Conservation (phyloP, 2,797 vertebrate species). For the Gambusia yucatana region DNA sequence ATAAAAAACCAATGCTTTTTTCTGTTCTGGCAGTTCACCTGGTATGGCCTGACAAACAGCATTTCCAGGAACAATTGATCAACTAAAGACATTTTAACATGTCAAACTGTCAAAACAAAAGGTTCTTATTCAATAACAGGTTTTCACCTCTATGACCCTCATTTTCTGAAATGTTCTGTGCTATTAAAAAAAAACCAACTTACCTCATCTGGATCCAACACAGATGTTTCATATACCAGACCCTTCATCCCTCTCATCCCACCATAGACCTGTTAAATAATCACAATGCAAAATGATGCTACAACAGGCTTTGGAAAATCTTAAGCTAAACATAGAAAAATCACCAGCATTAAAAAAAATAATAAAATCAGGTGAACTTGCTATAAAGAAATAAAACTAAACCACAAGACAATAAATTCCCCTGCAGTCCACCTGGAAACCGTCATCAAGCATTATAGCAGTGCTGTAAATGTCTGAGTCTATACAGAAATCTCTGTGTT, state of each 20-base stretch:
- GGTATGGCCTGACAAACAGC: background rate
- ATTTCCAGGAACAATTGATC: background rate
- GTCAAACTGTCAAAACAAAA: background rate
- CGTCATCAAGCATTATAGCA: background rate
- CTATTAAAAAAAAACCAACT: slow-evolving; percentile 27
- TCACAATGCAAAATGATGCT: background rate
- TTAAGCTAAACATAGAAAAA: background rate
- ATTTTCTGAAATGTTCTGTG: background rate
- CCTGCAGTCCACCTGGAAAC: background rate
- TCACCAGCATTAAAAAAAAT: background rate
- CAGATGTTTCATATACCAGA: slow-evolving; percentile 94
- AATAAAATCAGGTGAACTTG: background rate
- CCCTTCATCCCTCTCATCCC: slow-evolving; percentile 99
- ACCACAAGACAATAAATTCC: background rate
- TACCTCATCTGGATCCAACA: slow-evolving; percentile 96
- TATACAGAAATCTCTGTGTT: slow-evolving; percentile 17
- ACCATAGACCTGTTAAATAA: slow-evolving; percentile 86
- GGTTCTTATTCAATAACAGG: background rate
- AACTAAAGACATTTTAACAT: background rate
- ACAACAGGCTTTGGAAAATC: background rate
- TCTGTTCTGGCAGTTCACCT: background rate
- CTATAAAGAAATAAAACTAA: background rate
- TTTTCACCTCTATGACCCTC: too few species aligned
- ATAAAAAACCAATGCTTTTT: background rate
- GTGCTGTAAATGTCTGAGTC: background rate